Conservation (phyloP, 2,113 vertebrate genomes). For the Elaphurus davidianus region DNA sequence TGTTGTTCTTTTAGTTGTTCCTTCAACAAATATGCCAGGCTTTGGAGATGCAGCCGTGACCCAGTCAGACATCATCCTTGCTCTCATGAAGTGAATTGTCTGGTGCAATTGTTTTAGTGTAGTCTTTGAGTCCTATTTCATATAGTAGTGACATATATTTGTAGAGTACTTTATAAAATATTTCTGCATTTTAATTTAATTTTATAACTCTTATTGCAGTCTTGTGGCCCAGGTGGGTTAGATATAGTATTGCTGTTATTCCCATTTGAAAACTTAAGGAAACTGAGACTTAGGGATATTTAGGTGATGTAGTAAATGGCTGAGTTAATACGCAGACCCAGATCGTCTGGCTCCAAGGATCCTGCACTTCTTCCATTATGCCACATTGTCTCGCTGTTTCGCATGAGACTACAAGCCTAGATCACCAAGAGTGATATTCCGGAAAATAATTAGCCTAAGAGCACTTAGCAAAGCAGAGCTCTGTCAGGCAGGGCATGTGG, state of each 20-base stretch:
- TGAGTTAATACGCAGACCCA: neutral
- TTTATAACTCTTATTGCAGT: neutral
- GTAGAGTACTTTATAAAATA: conserved; percentile 20
- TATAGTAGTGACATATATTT: neutral
- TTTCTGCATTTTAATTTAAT: conserved; percentile 14
- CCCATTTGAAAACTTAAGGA: neutral
- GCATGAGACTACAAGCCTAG: neutral
- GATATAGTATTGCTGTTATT: neutral
- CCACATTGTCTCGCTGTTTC: conserved; percentile 32
- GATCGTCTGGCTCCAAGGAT: neutral
- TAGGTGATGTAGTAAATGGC: neutral
- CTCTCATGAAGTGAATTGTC: neutral
- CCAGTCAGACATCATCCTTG: neutral
- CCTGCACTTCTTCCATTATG: neutral
- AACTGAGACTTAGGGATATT: neutral
- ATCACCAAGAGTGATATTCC: conserved; percentile 28
- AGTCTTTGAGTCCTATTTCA: conserved; percentile 42
- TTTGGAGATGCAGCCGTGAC: neutral
- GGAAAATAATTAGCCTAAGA: conserved; percentile 2
- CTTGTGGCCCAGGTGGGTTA: neutral
- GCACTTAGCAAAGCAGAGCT: neutral
- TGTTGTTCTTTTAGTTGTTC: neutral
- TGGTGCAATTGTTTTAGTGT: neutral
- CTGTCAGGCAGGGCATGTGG: neutral
- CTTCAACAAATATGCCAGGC: neutral